Base-by-base conservation (phyloP, 2,113 vertebrate species). In the Xyliphius kryptos region DNA sequence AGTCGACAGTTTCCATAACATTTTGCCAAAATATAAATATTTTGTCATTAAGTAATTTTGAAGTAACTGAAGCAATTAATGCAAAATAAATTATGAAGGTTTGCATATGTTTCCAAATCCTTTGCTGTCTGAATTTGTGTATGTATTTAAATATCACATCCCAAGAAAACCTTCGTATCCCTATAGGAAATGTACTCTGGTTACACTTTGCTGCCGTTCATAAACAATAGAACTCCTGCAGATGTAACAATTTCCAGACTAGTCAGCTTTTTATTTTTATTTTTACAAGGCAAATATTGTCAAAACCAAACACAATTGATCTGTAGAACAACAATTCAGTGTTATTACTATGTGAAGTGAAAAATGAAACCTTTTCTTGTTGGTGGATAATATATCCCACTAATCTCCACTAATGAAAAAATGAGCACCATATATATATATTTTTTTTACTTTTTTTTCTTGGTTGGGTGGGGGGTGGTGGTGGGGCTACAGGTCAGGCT, bases 151-250 rank as follows among this genome's bases (percentile, higher is more conserved):
- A 32, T 32, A 32, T 32, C 26, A 32, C 26, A 32, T 32, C 26
- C 26, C 26, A 32, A 32, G 26, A 3, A 5, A 32, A 32, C 26
- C 26, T 32, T 6, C 7, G 48, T 61, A 57, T 62, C 74, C 76
- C 70, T 21, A 36, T 32, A 67, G 71, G 74, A 68, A 67, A 80
- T 76, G 26, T 32, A 85, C 61, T 75, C 68, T 66, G 70, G 57
- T 66, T 71, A 54, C 58, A 58, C 61, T 67, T 48, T 56, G 19
- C 66, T 72, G 41, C 71, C 20, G 37, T 36, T 37, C 79, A 80
- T 71, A 84, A 84, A 81, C 73, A 38, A 51, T 43, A 47, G 65
- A 37, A 19, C 63, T 79, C 65, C 44, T 63, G 62, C 61, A 56
- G 69, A 77, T 48, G 17, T 48, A 63, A 53, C 12, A 43, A 41